These are phyloP conservation scores for Sebastes steindachneri DNA, from an alignment of 2,797 vertebrate genomes.

Conservation along the genomic window DNA sequence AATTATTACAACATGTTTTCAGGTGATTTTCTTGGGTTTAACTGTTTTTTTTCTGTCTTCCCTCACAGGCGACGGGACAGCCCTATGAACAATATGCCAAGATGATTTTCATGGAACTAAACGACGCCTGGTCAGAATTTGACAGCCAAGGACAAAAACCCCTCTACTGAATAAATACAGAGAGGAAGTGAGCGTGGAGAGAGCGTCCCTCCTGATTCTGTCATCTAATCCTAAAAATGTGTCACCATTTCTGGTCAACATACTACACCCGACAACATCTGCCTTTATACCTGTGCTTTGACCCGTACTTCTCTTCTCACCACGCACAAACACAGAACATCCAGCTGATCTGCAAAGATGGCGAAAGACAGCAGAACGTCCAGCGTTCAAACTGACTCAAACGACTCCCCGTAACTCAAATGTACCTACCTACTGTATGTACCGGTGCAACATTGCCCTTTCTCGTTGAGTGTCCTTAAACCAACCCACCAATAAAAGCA, in stretches of 20 bases:
- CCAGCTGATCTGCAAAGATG: slow-evolving; percentile 8
- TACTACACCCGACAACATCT: slow-evolving; percentile 67
- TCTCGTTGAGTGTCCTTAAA: slow-evolving; percentile 28
- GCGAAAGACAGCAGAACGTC: slow-evolving; percentile 49
- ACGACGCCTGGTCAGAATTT: slow-evolving; percentile 99
- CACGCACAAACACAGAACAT: slow-evolving; percentile 30
- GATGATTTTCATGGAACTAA: slow-evolving; percentile 99
- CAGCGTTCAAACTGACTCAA: slow-evolving; percentile 48
- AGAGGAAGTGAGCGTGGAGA: slow-evolving; percentile 37
- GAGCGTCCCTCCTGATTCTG: slow-evolving; percentile 25
- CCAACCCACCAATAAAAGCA: slow-evolving; percentile 38
- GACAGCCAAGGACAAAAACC: slow-evolving; percentile 99
- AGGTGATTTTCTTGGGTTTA: not conserved
- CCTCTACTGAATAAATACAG: slow-evolving; percentile 86
- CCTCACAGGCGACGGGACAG: slow-evolving; percentile 93
- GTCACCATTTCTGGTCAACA: slow-evolving; percentile 67
- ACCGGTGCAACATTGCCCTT: slow-evolving; percentile 47
- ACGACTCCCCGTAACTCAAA: slow-evolving; percentile 44
- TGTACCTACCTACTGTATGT: slow-evolving; percentile 43
- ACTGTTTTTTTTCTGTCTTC: slow-evolving; percentile 27
- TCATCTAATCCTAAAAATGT: slow-evolving; percentile 33
- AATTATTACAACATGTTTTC: not conserved
- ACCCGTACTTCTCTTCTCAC: slow-evolving; percentile 18
- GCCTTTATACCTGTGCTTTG: slow-evolving; percentile 68
- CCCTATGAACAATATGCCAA: slow-evolving; percentile 99